A percentile compares a stretch with the other conserved stretches of the same genome.
Evolutionary conservation across 2,113 vertebrate species (phyloP).

Genomic region (Sialia sialis): DNA sequence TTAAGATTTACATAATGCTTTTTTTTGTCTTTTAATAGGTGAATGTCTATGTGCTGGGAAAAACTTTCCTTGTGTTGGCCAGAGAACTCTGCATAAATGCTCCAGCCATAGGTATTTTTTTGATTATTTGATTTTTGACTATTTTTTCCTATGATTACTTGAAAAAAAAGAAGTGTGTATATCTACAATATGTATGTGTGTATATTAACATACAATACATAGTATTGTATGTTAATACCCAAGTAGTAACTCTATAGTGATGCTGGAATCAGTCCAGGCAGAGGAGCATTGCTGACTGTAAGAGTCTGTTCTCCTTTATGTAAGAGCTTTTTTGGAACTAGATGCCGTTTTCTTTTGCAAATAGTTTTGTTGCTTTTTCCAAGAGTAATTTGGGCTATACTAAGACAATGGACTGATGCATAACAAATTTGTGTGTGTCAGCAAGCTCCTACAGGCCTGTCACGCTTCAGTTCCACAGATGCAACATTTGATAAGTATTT

Average conservation of each 20-base stretch:
- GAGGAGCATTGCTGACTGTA: neutral
- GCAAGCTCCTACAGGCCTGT: neutral
- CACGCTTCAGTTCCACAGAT: neutral
- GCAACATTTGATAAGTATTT: neutral
- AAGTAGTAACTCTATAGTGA: neutral
- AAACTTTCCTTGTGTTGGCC: conserved; percentile 90
- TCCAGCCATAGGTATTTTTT: conserved; percentile 89
- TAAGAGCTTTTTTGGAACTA: neutral
- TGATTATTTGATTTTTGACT: neutral
- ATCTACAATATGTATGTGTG: neutral
- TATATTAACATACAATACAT: neutral
- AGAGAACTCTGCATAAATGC: conserved; percentile 97
- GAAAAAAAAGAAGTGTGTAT: neutral
- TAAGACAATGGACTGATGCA: neutral
- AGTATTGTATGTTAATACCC: neutral
- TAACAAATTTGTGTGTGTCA: neutral
- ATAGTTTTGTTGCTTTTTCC: neutral
- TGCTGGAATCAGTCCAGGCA: neutral
- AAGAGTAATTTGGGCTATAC: neutral
- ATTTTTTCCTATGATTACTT: neutral
- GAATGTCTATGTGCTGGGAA: conserved; percentile 93
- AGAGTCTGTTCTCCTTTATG: neutral
- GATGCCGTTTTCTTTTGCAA: neutral
- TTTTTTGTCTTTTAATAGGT: conserved; percentile 75
- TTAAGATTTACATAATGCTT: conserved; percentile 2